These are phyloP conservation scores for Macaria liturata DNA, from an alignment of 2,888 invertebrate species.

Conservation along the genomic window DNA sequence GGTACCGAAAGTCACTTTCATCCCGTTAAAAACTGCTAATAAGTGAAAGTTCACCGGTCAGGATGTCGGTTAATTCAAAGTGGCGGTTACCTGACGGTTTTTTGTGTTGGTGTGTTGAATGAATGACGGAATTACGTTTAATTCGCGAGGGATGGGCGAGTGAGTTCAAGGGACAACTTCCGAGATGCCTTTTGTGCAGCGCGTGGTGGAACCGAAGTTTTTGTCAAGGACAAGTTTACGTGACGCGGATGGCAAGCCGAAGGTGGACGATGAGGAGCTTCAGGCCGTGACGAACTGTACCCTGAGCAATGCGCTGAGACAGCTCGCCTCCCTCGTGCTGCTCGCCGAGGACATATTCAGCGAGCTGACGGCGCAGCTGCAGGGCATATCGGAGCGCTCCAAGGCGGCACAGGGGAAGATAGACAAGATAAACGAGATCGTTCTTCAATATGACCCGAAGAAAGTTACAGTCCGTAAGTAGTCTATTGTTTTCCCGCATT, in stretches of 20 bases:
- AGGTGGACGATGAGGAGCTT: conserved; percentile 88
- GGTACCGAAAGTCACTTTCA: conserved; percentile 44
- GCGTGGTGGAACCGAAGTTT: conserved; percentile 91
- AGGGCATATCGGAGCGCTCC: conserved; percentile 89
- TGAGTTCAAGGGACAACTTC: conserved; percentile 66
- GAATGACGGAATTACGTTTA: conserved; percentile 75
- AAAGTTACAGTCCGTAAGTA: conserved; percentile 97
- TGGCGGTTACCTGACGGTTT: conserved; percentile 83
- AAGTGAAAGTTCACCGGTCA: conserved; percentile 75
- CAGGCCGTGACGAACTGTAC: conserved; percentile 94
- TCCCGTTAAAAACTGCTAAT: conserved; percentile 44
- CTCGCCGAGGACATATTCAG: conserved; percentile 94
- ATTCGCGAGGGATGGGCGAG: conserved; percentile 76
- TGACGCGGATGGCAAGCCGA: conserved; percentile 83
- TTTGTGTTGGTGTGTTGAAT: conserved; percentile 81
- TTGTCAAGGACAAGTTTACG: conserved; percentile 87
- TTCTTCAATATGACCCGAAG: conserved; percentile 92
- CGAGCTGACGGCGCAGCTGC: conserved; percentile 90
- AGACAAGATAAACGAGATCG: conserved; percentile 86
- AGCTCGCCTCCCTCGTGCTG: conserved; percentile 92
- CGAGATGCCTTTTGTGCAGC: conserved; percentile 94
- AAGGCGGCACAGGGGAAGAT: conserved; percentile 88
- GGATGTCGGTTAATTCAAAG: conserved; percentile 83
- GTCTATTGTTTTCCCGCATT: not conserved
- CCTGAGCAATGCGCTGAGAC: conserved; percentile 91